Evolutionary conservation across 2,113 vertebrate genomes (phyloP).

Genomic region (Telmatochromis bifrenatus): DNA sequence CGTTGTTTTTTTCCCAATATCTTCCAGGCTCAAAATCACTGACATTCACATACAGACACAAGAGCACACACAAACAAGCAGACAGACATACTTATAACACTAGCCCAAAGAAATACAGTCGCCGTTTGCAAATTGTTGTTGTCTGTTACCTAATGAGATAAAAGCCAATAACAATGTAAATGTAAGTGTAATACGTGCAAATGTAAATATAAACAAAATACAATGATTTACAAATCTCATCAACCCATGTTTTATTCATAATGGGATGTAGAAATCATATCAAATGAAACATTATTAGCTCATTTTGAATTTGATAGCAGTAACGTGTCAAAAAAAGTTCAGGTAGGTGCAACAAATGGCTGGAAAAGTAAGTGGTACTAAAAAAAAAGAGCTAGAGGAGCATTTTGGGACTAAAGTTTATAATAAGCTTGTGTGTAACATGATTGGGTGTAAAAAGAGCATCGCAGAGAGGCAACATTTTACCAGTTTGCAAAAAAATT

Average conservation of each 20-base stretch:
- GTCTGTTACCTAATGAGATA: neutral
- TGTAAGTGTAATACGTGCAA: neutral
- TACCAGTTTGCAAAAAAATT: neutral
- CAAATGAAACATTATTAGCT: neutral
- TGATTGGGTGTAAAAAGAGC: neutral
- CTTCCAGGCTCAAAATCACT: neutral
- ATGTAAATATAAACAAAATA: neutral
- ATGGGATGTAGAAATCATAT: neutral
- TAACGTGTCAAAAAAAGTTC: neutral
- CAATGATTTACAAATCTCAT: neutral
- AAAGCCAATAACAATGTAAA: neutral
- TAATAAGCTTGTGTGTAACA: neutral
- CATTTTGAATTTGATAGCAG: neutral
- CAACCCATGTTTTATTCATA: neutral
- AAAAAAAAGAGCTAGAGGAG: neutral
- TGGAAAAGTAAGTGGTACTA: neutral
- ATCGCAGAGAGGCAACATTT: neutral
- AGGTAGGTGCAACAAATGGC: neutral
- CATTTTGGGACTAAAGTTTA: neutral
- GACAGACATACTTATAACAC: neutral
- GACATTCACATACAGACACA: neutral
- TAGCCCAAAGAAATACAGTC: neutral
- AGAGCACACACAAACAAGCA: neutral
- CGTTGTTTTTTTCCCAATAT: accelerated
- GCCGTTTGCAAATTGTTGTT: neutral